Base-by-base conservation (phyloP, 1,140 invertebrate species). In the Wasmannia auropunctata region DNA sequence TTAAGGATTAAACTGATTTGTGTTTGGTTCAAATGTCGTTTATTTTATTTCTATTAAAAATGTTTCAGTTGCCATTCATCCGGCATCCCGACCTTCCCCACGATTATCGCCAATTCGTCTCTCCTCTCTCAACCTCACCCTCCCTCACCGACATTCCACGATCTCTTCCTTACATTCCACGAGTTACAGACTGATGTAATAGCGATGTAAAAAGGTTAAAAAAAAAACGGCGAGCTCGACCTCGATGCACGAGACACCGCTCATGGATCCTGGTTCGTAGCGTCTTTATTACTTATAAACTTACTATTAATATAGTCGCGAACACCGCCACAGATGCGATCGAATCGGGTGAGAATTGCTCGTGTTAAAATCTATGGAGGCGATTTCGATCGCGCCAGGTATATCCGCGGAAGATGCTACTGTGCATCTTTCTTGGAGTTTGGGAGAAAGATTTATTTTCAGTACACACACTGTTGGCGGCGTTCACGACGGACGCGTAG, bases 1-100 rank as follows among this genome's bases (percentile, higher is more conserved):
- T 95, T 94, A 94, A 94, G 92, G 91, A 95, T 95, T 95, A 95
- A 95, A 95, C 94, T 95, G 94, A 94, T 95, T 95, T 95, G 94
- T 94, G 94, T 95, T 95, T 95, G 93, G 93, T 95, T 95, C 93
- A 88, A 94, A 93, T 83, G 90, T 94, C 91, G 94, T 95, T 94
- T 87, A 90, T 94, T 95, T 95, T 92, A 94, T 94, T 95, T 94
- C 90, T 94, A 92, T 85, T 93, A 51, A 72, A 72, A 83, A 74
- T 91, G 81, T 94, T 95, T 94, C 88, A 93, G 90, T 95, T 94
- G 86, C 79, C 76, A 80, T 77, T 28, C 40, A 62, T 65, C 79
- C 76, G 77, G 60, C 63, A 58, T 75, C 80, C 85, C 87, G 28
- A 60, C 69, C 84, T 56, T 60, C n/a, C 62, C 19, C 22, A 75